Base-by-base conservation (phyloP, 1,140 invertebrate genomes). In the Ceratitis capitata region DNA sequence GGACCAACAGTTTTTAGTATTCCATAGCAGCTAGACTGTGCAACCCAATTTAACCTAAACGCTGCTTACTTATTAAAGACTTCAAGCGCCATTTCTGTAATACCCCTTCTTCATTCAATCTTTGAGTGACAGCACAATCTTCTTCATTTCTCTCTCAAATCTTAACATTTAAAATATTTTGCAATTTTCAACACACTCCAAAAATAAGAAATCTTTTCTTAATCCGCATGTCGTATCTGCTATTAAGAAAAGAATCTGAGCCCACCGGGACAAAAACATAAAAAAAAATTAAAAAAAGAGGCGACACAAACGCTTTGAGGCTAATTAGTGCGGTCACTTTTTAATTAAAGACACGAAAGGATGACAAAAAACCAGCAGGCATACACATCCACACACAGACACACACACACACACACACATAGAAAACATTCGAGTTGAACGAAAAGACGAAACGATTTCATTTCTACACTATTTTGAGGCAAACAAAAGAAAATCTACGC, bases 241-340 rank as follows among this genome's bases (percentile, higher is more conserved):
- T 26, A 23, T 51, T 19, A 82, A 26, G 5, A 1, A 32, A 83
- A 19, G 49, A 83, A 51, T 51, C 82, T 51, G 82, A 83, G 82
- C 45, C 82, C 29, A 83, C 14, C 47, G 32, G 42, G 14, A n/a
- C 7, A 47, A 45, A 3, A 47, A 82, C 35, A 45, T 49, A 82
- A 35, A 47, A 51, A 49, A 82, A 35, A n/a, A n/a, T n/a, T n/a
- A n/a, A n/a, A n/a, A n/a, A n/a, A n/a, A n/a, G n/a, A n/a, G n/a
- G n/a, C n/a, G n/a, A n/a, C n/a, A n/a, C n/a, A n/a, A 51, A 58
- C 32, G 83, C 83, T 84, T 64, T 64, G 83, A 84, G 83, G 83
- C 83, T 84, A 84, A 84, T 84, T 84, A 84, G 53, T 84, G 83
- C 56, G 83, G 83, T 84, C 83, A 84, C 83, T 84, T 84, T 84